Evolutionary conservation across 2,888 invertebrate genomes (phyloP).

Genomic region (Lumbricus terrestris): DNA sequence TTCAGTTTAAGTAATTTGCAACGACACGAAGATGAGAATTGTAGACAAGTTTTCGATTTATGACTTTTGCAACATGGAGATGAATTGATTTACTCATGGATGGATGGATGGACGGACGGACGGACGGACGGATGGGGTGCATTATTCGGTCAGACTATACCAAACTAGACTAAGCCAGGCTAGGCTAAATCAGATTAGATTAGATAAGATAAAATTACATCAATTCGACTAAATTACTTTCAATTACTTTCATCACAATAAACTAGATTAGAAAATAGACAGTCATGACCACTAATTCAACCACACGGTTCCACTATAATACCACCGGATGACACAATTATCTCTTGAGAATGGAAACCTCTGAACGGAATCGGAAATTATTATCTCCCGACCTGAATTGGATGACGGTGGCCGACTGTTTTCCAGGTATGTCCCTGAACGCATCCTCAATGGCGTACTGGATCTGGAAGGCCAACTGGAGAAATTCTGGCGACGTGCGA

Average conservation of each 20-base stretch:
- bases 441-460: constrained; percentile 65
- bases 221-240: too few species aligned
- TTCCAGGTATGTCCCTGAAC: constrained; percentile 66
- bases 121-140: too few species aligned
- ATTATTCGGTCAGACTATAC: background rate
- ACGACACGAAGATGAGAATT: too few species aligned
- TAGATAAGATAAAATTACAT: background rate
- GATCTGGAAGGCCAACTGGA: constrained; percentile 66
- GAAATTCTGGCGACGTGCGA: constrained; percentile 66
- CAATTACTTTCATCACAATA: too few species aligned
- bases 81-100: too few species aligned
- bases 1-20: too few species aligned
- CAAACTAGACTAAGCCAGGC: background rate
- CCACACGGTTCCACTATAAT: background rate
- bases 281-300: background rate
- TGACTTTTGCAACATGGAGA: too few species aligned
- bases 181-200: background rate
- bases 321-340: too few species aligned
- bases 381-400: constrained; percentile 68
- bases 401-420: constrained; percentile 68
- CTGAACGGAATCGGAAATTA: background rate
- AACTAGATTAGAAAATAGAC: background rate
- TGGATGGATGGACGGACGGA: too few species aligned
- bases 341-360: background rate
- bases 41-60: too few species aligned